These are phyloP conservation scores for Thamnophis sirtalis DNA, from an alignment of 2,113 vertebrate genomes.

Conservation along the genomic window DNA sequence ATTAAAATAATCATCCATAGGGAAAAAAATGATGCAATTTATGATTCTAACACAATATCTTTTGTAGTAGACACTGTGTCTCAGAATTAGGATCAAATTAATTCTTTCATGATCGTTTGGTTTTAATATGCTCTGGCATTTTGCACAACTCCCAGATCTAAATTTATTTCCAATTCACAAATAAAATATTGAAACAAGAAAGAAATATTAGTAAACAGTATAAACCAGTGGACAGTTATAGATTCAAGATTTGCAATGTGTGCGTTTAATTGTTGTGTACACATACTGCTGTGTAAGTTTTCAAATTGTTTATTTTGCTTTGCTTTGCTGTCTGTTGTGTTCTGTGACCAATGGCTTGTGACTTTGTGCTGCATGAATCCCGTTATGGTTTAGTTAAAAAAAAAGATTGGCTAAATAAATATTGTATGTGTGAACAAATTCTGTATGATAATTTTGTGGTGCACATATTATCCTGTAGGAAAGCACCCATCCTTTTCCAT, in stretches of 20 bases:
- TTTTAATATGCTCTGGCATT: not conserved
- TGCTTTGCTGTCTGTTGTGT: not conserved
- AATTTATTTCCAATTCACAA: not conserved
- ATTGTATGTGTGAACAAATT: not conserved
- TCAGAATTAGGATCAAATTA: not conserved
- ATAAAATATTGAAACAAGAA: not conserved
- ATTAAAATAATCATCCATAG: not conserved
- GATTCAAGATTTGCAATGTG: not conserved
- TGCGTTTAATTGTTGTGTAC: not conserved
- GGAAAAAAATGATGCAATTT: not conserved
- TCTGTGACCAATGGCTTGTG: not conserved
- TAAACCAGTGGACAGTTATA: not conserved
- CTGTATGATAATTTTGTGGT: not conserved
- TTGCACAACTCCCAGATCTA: not conserved
- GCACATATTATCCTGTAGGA: not conserved
- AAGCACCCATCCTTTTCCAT: not conserved
- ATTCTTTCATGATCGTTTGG: not conserved
- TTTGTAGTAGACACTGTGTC: not conserved
- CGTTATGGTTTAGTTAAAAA: not conserved
- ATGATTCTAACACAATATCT: not conserved
- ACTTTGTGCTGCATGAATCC: not conserved
- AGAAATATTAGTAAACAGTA: not conserved
- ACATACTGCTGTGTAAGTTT: not conserved
- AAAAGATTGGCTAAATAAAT: not conserved
- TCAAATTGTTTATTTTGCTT: not conserved